Base-by-base conservation (phyloP, 2,888 invertebrate genomes). In the Agriopis aurantiaria region DNA sequence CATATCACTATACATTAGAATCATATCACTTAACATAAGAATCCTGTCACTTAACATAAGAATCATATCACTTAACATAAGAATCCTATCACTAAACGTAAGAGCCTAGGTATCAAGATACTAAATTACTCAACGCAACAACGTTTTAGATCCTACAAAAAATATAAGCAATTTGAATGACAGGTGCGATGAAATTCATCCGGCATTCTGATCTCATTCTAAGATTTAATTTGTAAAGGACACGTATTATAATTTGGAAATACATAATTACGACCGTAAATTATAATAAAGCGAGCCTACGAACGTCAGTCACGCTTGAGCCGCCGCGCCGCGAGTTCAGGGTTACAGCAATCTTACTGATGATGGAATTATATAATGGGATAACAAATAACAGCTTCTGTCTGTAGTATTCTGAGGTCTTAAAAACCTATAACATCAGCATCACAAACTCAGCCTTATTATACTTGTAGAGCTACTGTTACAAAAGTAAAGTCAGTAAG, bases 281-380 rank as follows among this genome's bases (percentile, higher is more conserved):
- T 59, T 55, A 49, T 48, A 57, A 62, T 51, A 12, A 9, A 51
- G 53, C 4, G 33, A 33, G 33, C 51, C 52, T 46, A 23, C 33
- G 40, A 61, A 12, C 0, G 45, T 51, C 40, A n/a, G 70, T 64
- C 70, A 56, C 61, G 72, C 68, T 55, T 49, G 53, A 58, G 66
- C 64, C 41, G 41, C 33, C 51, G 23, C 12, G 33, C 33, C 33
- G 33, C 33, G 68, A 65, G 74, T 68, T 70, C 74, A 74, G 58
- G 72, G 74, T 33, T 70, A 62, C 12, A 40, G 4, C n/a, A 23
- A 23, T 41, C 0, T 10, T 57, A 14, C 10, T 23, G 11, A 45
- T 17, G 11, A 12, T 59, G 58, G 45, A 2, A 12, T 8, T 53
- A 40, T 40, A n/a, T 53, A 5, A 40, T 12, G 40, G 12, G 8